Conservation (phyloP, 2,888 invertebrate species). For the Nasonovia ribisnigri region DNA sequence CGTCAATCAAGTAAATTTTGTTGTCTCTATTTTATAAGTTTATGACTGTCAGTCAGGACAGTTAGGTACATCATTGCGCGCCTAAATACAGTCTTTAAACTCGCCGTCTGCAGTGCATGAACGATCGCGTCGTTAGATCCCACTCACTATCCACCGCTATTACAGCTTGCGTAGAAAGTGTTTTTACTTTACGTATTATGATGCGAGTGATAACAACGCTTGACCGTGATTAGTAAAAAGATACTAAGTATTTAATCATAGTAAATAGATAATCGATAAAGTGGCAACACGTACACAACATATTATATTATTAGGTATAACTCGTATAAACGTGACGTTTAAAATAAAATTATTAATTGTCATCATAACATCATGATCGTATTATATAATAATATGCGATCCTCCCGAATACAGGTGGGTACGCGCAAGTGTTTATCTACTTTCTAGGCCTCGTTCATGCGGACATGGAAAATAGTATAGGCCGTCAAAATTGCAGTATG, state of each 20-base stretch:
- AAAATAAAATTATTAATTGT: no score
- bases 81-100: background rate
- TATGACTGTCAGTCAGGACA: background rate
- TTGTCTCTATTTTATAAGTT: background rate
- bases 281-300: no score
- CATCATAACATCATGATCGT: no score
- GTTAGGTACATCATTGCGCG: background rate
- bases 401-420: no score
- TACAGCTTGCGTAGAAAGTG: background rate
- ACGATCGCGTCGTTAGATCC: background rate
- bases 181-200: background rate
- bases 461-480: background rate
- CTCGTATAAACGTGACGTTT: no score
- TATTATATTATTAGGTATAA: no score
- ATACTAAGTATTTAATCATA: no score
- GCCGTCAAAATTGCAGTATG: background rate
- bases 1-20: background rate
- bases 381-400: no score
- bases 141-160: background rate
- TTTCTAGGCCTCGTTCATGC: background rate
- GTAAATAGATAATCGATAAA: no score
- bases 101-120: background rate
- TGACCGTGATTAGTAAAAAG: background rate
- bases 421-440: background rate
- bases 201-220: background rate